Conservation (phyloP, 2,113 vertebrate species). For the Haliaeetus leucogaster region DNA sequence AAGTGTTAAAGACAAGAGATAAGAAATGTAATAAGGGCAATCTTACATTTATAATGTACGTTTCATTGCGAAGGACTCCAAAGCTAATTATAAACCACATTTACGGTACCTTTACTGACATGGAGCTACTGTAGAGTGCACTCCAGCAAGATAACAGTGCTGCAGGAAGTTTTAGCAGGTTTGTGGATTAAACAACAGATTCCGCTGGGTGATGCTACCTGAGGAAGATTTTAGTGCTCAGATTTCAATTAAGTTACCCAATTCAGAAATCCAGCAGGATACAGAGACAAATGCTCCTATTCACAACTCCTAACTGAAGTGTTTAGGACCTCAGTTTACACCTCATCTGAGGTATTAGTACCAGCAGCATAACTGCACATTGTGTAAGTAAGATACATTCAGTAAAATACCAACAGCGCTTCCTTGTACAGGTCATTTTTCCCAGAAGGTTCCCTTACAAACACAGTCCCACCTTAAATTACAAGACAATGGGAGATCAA, state of each 20-base stretch:
- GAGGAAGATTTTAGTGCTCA: not conserved
- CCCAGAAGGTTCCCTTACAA: not conserved
- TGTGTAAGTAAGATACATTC: not conserved
- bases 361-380: not conserved
- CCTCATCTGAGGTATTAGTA: not conserved
- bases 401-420: not conserved
- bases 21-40: not conserved
- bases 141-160: not conserved
- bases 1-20: constrained; percentile 5
- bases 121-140: not conserved
- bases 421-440: not conserved
- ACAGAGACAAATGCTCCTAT: not conserved
- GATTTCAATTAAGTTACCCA: not conserved
- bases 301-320: not conserved
- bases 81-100: not conserved
- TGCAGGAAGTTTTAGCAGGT: not conserved
- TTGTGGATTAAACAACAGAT: not conserved
- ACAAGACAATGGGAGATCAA: not conserved
- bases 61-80: not conserved
- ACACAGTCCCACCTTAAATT: not conserved
- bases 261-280: not conserved
- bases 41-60: not conserved
- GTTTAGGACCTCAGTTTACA: not conserved
- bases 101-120: not conserved
- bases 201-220: not conserved